Evolutionary conservation across 2,797 vertebrate genomes (phyloP).

Genomic region (Galagoides demidoff): DNA sequence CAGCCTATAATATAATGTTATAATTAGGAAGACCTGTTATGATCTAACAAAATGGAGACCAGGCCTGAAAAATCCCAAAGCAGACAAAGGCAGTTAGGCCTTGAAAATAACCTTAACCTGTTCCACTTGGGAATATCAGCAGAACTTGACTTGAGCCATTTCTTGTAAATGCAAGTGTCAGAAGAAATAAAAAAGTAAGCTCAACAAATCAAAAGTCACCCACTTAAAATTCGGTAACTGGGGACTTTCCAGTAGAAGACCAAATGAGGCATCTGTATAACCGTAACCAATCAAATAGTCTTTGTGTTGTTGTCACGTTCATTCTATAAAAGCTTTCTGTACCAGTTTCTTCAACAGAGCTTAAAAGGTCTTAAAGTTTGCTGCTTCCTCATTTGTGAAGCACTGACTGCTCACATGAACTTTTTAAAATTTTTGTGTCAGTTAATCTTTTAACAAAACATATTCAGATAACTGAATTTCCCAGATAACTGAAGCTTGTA

Average conservation of each 20-base stretch:
- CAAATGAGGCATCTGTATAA: not conserved
- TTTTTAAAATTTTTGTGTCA: not conserved
- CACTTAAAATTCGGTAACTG: not conserved
- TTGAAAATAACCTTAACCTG: not conserved
- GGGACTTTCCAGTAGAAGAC: not conserved
- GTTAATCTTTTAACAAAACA: not conserved
- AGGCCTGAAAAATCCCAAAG: not conserved
- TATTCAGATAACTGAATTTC: constrained; percentile 2
- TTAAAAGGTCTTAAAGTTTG: not conserved
- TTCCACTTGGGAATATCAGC: not conserved
- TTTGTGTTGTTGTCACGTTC: not conserved
- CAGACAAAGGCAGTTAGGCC: not conserved
- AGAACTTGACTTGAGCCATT: not conserved
- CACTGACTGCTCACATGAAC: not conserved
- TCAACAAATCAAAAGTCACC: not conserved
- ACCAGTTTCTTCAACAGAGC: not conserved
- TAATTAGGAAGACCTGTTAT: not conserved
- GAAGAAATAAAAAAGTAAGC: not conserved
- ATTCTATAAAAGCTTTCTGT: not conserved
- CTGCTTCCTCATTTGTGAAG: not conserved
- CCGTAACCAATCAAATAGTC: not conserved
- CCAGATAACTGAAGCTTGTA: not conserved
- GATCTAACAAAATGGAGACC: not conserved
- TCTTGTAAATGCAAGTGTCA: not conserved
- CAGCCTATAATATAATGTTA: not conserved